Base-by-base conservation (phyloP, 2,113 vertebrate species). In the Clarias magur region DNA sequence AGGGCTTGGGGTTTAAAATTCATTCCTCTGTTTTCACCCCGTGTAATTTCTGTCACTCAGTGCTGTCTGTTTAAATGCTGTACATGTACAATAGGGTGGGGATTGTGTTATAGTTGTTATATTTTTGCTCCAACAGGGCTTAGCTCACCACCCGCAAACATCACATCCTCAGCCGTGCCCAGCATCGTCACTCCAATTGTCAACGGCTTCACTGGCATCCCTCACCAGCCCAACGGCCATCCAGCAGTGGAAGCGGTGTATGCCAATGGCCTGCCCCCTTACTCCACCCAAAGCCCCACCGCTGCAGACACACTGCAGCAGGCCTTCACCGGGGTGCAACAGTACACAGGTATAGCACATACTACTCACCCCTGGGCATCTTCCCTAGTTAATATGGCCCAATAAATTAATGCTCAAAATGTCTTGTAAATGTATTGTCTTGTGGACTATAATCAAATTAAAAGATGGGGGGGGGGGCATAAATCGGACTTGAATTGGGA, bases 241-340 rank as follows among this genome's bases (percentile, higher is more conserved):
- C 97, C 97, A 0, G 92, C 97, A 54, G 94, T 99, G 93, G 98
- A 99, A 94, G 95, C 97, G 0, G 94, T 99, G 88, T 99, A 99
- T 93, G 96, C 97, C 93, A 99, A 99, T 0, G 97, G 98, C 90
- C 95, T 99, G 86, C 94, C 97, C 73, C 96, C 98, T 53, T 99
- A 99, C 93, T 96, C 98, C 95, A 97, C 97, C 94, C 98, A 99
- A 94, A 99, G 96, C 92, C 97, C 98, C 63, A 97, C 97, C 0
- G 96, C 98, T 85, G 97, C 97, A 1, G 98, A 99, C 93, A 96
- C 96, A 75, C 95, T 99, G 86, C 98, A 99, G 90, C 98, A 98
- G 85, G 96, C 97, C 92, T 99, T 99, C 93, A 96, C 97, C 0
- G 98, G 98, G 86, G 97, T 99, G 88, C 98, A 99, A 93, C 98